Evolutionary conservation across 2,888 invertebrate species (phyloP).

Genomic region (Laothoe populi): DNA sequence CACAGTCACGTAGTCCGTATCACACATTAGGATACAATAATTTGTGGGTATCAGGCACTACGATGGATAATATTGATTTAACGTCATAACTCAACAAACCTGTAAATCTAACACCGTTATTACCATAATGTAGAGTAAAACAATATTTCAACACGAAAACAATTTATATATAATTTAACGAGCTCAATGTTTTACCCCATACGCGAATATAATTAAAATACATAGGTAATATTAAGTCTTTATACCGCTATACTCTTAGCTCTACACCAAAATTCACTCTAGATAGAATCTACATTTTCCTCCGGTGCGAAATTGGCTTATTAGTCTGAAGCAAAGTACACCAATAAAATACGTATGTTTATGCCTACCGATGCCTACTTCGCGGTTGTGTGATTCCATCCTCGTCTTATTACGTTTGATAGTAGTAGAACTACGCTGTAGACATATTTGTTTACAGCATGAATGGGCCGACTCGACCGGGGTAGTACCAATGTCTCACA

Average conservation of each 20-base stretch:
- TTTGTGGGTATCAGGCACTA: too few species aligned
- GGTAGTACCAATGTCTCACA: too few species aligned
- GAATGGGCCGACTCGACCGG: too few species aligned
- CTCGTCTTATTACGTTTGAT: conserved; percentile 2
- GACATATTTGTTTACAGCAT: too few species aligned
- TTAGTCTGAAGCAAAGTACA: conserved; percentile 41
- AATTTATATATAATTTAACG: too few species aligned
- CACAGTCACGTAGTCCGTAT: too few species aligned
- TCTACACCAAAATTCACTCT: conserved; percentile 27
- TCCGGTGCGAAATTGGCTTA: conserved; percentile 41
- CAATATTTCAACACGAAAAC: too few species aligned
- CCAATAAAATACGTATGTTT: conserved; percentile 39
- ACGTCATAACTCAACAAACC: too few species aligned
- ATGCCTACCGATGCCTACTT: conserved; percentile 27
- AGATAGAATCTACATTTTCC: conserved; percentile 41
- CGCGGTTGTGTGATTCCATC: conserved; percentile 24
- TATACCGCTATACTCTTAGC: neutral
- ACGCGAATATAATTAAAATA: conserved; percentile 2
- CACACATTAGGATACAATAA: too few species aligned
- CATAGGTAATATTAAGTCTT: neutral
- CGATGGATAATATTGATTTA: too few species aligned
- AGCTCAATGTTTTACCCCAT: neutral
- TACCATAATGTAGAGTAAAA: neutral
- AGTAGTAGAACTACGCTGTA: too few species aligned
- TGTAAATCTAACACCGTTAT: neutral